A percentile compares a stretch with the other conserved stretches of the same genome.
phyloP scores from a whole-genome alignment of 2,888 invertebrate genomes.

The Griposia aprilina region DNA sequence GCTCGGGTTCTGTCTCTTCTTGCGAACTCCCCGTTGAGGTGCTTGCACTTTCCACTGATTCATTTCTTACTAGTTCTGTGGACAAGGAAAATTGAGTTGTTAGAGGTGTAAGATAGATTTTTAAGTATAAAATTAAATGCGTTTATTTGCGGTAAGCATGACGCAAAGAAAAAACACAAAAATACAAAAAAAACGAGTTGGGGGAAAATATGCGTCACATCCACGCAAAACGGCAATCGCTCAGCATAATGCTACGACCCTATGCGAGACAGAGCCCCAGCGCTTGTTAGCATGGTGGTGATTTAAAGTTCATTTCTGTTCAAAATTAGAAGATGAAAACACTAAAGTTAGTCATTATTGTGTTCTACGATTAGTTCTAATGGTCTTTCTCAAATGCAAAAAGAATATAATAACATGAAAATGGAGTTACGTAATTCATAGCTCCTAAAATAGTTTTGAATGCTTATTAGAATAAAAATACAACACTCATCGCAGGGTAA shows the following conservation, averaged over 20 bases:
- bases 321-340: not conserved
- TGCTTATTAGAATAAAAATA: not conserved
- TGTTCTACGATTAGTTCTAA: not conserved
- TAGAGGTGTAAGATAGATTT: not conserved
- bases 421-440: too few relatives aligned
- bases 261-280: too few relatives aligned
- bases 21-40: slow-evolving; percentile 80
- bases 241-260: too few relatives aligned
- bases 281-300: not conserved
- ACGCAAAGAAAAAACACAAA: too few relatives aligned
- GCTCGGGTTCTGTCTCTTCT: slow-evolving; percentile 77
- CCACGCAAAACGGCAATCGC: too few relatives aligned
- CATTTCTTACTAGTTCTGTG: slow-evolving; percentile 77
- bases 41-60: slow-evolving; percentile 76
- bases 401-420: not conserved
- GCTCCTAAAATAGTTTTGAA: too few relatives aligned
- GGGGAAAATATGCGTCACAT: too few relatives aligned
- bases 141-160: too few relatives aligned
- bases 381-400: not conserved
- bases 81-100: slow-evolving; percentile 49
- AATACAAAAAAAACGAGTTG: too few relatives aligned
- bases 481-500: not conserved
- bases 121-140: too few relatives aligned
- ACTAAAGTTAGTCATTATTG: not conserved
- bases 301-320: not conserved